Evolutionary conservation across 2,797 vertebrate species (phyloP).

Genomic region (Kryptopterus vitreolus): DNA sequence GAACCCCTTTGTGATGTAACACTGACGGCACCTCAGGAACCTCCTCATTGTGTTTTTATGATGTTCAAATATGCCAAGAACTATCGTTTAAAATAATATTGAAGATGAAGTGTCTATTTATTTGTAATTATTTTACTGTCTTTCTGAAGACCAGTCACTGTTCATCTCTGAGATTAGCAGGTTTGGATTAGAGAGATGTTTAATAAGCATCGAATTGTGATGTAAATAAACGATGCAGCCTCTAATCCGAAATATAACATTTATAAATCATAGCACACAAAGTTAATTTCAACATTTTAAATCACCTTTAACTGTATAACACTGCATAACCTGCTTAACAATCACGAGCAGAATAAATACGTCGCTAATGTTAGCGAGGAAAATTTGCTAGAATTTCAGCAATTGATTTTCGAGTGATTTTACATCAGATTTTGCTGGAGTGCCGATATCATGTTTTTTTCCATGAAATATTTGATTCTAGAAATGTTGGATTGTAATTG

Average conservation of each 20-base stretch:
- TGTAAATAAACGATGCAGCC: too few relatives aligned
- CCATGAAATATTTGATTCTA: background rate
- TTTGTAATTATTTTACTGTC: background rate
- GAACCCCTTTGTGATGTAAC: too few relatives aligned
- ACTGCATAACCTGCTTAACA: background rate
- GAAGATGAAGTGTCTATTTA: too few relatives aligned
- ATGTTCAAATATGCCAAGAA: too few relatives aligned
- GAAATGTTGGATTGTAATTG: background rate
- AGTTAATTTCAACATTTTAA: background rate
- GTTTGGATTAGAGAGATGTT: background rate
- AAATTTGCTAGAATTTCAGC: background rate
- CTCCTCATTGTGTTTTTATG: too few relatives aligned
- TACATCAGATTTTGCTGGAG: background rate
- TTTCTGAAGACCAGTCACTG: background rate
- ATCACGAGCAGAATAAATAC: background rate
- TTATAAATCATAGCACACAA: background rate
- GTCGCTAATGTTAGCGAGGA: background rate
- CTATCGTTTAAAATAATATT: too few relatives aligned
- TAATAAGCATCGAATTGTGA: too few relatives aligned
- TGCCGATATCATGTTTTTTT: background rate
- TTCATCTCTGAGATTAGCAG: background rate
- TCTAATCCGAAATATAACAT: background rate
- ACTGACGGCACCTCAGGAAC: too few relatives aligned
- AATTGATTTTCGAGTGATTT: background rate
- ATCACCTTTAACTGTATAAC: background rate